phyloP scores from a whole-genome alignment of 1,140 invertebrate genomes.

The Solenopsis fugax region DNA sequence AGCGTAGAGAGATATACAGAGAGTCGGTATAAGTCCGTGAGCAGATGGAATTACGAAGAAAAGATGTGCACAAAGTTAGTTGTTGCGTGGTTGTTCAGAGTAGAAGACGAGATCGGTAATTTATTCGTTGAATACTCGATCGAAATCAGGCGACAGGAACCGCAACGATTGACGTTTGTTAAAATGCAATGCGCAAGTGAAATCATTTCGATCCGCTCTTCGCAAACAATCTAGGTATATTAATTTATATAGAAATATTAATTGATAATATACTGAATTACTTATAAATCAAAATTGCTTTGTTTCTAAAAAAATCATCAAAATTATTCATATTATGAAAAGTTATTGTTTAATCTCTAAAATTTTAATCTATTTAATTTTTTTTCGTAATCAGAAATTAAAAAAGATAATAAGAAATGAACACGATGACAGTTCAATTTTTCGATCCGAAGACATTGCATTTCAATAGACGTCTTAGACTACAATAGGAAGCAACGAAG shows the following conservation, averaged over 20 bases:
- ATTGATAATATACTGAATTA: neutral
- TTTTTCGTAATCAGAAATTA: neutral
- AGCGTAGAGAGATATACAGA: slow-evolving; percentile 75
- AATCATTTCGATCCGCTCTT: neutral
- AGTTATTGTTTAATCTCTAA: neutral
- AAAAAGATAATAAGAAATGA: neutral
- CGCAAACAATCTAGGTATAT: neutral
- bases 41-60: slow-evolving; percentile 44
- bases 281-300: neutral
- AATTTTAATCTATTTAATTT: neutral
- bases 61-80: slow-evolving; percentile 54
- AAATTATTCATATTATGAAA: neutral
- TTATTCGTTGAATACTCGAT: slow-evolving; percentile 15
- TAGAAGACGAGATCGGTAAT: slow-evolving; percentile 37
- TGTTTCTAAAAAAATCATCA: neutral
- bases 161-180: slow-evolving; percentile 21
- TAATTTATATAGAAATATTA: neutral
- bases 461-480: slow-evolving; percentile 13
- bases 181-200: slow-evolving; percentile 20
- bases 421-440: neutral
- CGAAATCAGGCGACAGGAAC: slow-evolving; percentile 14
- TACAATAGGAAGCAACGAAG: slow-evolving; percentile 34
- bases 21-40: slow-evolving; percentile 67
- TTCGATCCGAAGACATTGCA: neutral
- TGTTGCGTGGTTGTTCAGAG: slow-evolving; percentile 54